Evolutionary conservation across 2,797 vertebrate species (phyloP).

Genomic region (Lepidocolaptes lacrymiger): DNA sequence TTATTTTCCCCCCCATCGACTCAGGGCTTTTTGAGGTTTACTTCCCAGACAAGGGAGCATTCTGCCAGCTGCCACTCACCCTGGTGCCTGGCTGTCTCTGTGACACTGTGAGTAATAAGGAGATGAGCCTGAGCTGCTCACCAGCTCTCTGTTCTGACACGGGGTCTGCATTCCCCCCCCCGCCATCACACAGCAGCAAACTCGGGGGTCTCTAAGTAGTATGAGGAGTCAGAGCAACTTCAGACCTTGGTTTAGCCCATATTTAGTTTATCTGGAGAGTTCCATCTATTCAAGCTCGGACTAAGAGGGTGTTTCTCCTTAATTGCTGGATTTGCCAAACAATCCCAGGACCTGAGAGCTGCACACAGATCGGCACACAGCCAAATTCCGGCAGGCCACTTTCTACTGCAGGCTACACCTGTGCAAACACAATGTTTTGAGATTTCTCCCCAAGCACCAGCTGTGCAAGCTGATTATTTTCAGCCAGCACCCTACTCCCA

Average conservation of each 20-base stretch:
- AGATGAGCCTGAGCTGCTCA: rapidly evolving
- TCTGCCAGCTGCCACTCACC: not conserved
- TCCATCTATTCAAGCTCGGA: not conserved
- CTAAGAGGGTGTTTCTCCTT: not conserved
- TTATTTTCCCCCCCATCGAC: not conserved
- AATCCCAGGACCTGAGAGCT: not conserved
- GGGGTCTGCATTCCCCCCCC: not conserved
- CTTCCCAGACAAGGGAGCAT: not conserved
- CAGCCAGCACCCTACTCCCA: not conserved
- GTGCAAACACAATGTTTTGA: constrained; percentile 28
- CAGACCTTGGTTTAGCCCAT: not conserved
- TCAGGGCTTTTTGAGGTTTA: not conserved
- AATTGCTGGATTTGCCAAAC: not conserved
- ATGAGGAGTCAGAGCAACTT: not conserved
- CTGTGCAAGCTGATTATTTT: constrained; percentile 63
- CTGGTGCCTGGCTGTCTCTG: not conserved
- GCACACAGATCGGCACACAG: not conserved
- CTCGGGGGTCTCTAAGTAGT: not conserved
- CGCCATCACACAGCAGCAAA: not conserved
- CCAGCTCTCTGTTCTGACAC: not conserved
- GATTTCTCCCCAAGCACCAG: constrained; percentile 35
- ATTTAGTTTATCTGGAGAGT: not conserved
- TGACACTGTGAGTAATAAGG: not conserved
- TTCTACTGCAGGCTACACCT: constrained; percentile 57
- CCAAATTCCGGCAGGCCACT: not conserved